A percentile compares a stretch with the other conserved stretches of the same genome.
These are phyloP conservation scores for Turritopsis rubra DNA, from an alignment of 30 jellyfish, hydroid and myxozoan genomes.

Conservation along the genomic window DNA sequence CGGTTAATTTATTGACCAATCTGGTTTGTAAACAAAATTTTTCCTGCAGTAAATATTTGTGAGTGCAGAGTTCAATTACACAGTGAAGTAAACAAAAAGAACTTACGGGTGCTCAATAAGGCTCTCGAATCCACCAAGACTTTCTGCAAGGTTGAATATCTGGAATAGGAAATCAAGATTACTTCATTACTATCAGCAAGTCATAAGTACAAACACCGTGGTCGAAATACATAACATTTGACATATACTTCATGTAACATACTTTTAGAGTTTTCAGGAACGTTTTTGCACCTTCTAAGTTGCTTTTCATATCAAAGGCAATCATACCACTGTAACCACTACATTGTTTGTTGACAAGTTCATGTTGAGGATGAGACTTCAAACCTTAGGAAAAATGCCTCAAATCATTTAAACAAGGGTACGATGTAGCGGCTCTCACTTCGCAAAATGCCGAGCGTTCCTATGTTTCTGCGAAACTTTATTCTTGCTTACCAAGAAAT, in stretches of 20 bases:
- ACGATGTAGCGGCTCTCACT: too few relatives aligned
- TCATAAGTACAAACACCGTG: background rate
- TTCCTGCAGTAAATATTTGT: background rate
- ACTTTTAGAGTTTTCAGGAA: constrained; percentile 86
- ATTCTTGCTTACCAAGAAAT: too few relatives aligned
- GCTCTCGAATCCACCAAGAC: constrained; percentile 99
- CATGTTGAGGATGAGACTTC: constrained; percentile 97
- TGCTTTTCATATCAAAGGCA: constrained; percentile 81
- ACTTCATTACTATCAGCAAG: background rate
- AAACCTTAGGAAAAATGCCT: constrained; percentile 53
- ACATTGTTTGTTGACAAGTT: constrained; percentile 85
- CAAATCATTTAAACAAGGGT: too few relatives aligned
- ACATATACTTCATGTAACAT: too few relatives aligned
- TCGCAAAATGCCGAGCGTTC: too few relatives aligned
- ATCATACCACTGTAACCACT: constrained; percentile 96
- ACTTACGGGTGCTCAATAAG: constrained; percentile 98
- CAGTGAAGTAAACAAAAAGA: background rate
- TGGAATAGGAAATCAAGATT: constrained; percentile 5
- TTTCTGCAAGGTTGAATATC: constrained; percentile 94
- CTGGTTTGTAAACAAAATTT: too few relatives aligned
- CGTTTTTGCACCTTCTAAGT: constrained; percentile 55
- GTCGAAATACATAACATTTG: too few relatives aligned
- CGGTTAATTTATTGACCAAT: too few relatives aligned
- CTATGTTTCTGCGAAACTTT: too few relatives aligned
- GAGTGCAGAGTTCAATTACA: background rate